These are phyloP conservation scores for Brachypalpus laphriformis DNA, from an alignment of 2,888 invertebrate species.

Conservation along the genomic window DNA sequence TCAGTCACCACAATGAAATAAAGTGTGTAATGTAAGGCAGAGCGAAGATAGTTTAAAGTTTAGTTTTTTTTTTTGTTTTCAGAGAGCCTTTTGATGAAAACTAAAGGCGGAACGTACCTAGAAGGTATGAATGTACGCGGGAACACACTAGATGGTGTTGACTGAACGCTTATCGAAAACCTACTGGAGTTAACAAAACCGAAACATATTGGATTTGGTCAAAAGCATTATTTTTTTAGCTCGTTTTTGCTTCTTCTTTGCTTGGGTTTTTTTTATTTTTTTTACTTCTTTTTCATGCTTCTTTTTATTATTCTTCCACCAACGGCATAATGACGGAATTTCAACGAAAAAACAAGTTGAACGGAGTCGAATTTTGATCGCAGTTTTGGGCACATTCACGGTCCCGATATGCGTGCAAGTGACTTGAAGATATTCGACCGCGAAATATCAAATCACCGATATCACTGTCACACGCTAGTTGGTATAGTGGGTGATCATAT, in stretches of 20 bases:
- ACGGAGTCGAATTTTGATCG: constrained; percentile 46
- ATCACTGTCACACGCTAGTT: constrained; percentile 6
- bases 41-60: constrained; percentile 39
- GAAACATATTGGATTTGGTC: constrained; percentile 67
- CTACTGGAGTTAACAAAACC: constrained; percentile 70
- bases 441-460: constrained; percentile 43
- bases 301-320: constrained; percentile 38
- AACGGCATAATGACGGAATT: constrained; percentile 59
- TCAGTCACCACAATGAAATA: constrained; percentile 48
- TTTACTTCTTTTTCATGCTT: constrained; percentile 18
- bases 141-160: constrained; percentile 63
- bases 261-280: constrained; percentile 26
- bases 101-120: constrained; percentile 36
- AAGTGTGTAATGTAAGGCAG: constrained; percentile 46
- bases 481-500: constrained; percentile 5
- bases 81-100: constrained; percentile 19
- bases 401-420: constrained; percentile 55
- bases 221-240: constrained; percentile 24
- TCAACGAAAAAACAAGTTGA: constrained; percentile 43
- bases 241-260: constrained; percentile 34
- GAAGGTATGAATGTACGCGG: constrained; percentile 38
- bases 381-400: constrained; percentile 55
- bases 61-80: no score
- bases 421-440: constrained; percentile 52
- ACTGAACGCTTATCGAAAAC: constrained; percentile 73